Base-by-base conservation (phyloP, 2,888 invertebrate species). In the Trachelus iudaicus region DNA sequence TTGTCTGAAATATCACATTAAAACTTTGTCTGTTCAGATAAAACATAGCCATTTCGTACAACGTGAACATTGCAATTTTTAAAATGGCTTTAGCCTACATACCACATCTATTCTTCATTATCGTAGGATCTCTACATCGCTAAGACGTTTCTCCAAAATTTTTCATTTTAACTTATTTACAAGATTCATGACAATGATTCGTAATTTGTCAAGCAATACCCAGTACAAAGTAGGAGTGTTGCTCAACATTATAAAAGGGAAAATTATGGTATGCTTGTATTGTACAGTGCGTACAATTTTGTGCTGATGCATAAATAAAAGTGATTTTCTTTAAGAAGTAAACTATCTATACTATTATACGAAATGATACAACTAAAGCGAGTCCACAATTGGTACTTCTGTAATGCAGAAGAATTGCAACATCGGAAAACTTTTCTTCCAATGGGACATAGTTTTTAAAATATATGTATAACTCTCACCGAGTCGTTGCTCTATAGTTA, bases 1-100 rank as follows among this genome's bases (percentile, higher is more conserved):
- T 87, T 87, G 84, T 86, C 83, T 81, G 83, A 87, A 83, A 85
- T 90, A 89, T 90, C 89, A 89, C 89, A 89, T 88, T 88, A 85
- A 86, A 89, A 86, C 84, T 88, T 56, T 56, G 56, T 56, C 56
- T 56, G 84, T 87, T 88, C 82, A 86, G 87, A 83, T 87, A 86
- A 88, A 88, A 89, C 86, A 87, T 88, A 87, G 84, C 82, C 86
- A 85, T 84, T 85, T 85, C 86, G 82, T 79, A 79, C 81, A 84
- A 13, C 33, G 15, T 71, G 30, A 23, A 15, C 56, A 56, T 56
- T 56, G 56, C 9, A 23, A 56, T 56, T 23, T 56, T 23, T 56
- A 23, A 23, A 56, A 56, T 2, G 56, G 56, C 56, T 56, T 56
- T 56, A 56, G 56, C 56, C 56, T 56, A 56, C 9, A 56, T 23